Base-by-base conservation (phyloP, 2,113 vertebrate species). In the Clupea harengus region DNA sequence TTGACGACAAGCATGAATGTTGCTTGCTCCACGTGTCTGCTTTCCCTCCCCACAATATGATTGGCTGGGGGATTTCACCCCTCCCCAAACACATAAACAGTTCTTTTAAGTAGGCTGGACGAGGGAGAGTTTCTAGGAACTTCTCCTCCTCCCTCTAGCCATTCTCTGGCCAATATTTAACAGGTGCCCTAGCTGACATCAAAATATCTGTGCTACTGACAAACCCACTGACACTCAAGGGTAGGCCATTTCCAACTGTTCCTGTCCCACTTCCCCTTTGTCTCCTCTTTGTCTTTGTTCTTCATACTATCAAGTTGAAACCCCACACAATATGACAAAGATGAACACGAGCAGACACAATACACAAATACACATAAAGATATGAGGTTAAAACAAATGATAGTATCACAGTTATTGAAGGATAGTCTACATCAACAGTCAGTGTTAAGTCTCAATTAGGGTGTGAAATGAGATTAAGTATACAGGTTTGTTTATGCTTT, bases 121-220 rank as follows among this genome's bases (percentile, higher is more conserved):
- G 17, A 28, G 86, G 72, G 22, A 7, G 81, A 6, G 46, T 64
- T 90, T 86, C 86, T 86, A 81, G 83, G 86, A 84, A 88, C 32
- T 47, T 45, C 25, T 83, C 49, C 25, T 75, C 83, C 45, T 20
- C 81, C 2, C 64, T 10, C 64, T 28, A n/a, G 9, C n/a, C 13
- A 32, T 11, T 72, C 47, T 25, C 81, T 86, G 46, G 86, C 46
- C 64, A 88, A 88, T 90, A 82, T 89, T 88, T 87, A 88, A 89
- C 87, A 89, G 85, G 83, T 88, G 87, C 54, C 45, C 49, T 47
- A 6, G 72, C 85, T 85, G 49, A 85, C 54, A 32, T 28, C 64
- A 72, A 11, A 52, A 52, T 52, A 0, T 17, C 11, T 17, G 50
- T 52, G 50, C 50, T 52, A 52, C 50, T 52, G 52, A 18, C 52